Conservation (phyloP, 2,888 invertebrate species). For the Meteorus cinctellus region DNA sequence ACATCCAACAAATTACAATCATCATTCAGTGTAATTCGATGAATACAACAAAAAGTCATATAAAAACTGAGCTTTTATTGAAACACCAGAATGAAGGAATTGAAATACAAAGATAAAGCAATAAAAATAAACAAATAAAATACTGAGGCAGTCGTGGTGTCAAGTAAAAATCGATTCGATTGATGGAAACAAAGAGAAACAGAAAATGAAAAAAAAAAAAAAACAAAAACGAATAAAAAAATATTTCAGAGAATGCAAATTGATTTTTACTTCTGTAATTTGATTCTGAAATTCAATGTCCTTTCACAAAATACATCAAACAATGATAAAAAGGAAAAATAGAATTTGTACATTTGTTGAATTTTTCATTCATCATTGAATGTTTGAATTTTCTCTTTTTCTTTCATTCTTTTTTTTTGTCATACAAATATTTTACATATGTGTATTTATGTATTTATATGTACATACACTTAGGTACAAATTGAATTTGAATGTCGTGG, state of each 20-base stretch:
- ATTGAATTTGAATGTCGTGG: constrained; percentile 32
- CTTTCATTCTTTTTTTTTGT: background rate
- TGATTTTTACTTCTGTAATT: too few relatives aligned
- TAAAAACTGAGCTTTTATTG: background rate
- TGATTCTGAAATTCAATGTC: too few relatives aligned
- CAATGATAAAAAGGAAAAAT: too few relatives aligned
- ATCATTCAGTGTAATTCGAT: background rate
- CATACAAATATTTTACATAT: background rate
- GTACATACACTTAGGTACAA: background rate
- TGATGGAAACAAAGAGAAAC: background rate
- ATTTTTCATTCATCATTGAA: too few relatives aligned
- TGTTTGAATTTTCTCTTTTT: background rate
- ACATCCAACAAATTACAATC: constrained; percentile 12
- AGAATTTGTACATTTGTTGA: too few relatives aligned
- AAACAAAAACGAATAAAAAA: background rate
- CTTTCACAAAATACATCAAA: too few relatives aligned
- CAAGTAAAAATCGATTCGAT: background rate
- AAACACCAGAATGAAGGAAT: background rate
- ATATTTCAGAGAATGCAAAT: background rate
- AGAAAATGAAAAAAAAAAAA: background rate
- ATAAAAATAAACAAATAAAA: background rate
- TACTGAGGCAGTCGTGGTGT: background rate
- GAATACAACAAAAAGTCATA: background rate
- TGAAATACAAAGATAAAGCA: background rate
- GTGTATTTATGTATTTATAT: constrained; percentile 9